Conservation (phyloP, 2,113 vertebrate genomes). For the Brienomyrus brachyistius region DNA sequence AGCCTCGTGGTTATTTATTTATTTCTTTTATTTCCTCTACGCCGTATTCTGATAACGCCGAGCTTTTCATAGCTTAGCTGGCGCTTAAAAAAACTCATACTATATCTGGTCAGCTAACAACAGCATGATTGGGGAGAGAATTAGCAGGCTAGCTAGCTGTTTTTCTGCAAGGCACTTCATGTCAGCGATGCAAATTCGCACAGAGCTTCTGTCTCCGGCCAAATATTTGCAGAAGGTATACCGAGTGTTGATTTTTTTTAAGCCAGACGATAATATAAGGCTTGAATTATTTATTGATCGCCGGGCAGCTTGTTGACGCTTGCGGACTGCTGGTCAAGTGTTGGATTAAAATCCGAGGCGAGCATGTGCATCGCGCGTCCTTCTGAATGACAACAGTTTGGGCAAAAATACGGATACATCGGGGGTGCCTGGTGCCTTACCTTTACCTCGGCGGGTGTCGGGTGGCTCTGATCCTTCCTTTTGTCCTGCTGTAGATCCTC, state of each 20-base stretch:
- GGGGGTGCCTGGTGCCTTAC: background rate
- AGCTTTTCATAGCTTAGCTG: constrained; percentile 13
- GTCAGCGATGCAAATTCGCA: background rate
- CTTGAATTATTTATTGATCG: constrained; percentile 8
- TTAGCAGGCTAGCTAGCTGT: constrained; percentile 15
- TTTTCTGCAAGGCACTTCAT: background rate
- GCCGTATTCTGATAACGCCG: constrained; percentile 6
- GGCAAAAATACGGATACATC: constrained; percentile 17
- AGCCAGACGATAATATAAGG: background rate
- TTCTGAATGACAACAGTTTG: constrained; percentile 34
- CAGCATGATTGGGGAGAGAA: background rate
- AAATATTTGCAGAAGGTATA: background rate
- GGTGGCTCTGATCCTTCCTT: background rate
- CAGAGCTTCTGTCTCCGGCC: background rate
- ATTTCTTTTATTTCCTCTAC: background rate
- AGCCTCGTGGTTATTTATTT: constrained; percentile 31
- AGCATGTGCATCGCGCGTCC: constrained; percentile 27
- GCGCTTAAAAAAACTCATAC: constrained; percentile 4
- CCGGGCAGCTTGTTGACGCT: constrained; percentile 2
- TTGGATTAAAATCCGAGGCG: background rate
- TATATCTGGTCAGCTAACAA: background rate
- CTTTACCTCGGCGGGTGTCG: background rate
- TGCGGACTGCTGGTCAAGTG: constrained; percentile 2
- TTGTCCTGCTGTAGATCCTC: background rate
- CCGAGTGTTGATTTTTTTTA: background rate